phyloP scores from a whole-genome alignment of 30 jellyfish, hydroid and myxozoan genomes.

The Phacellophora camtschatica region DNA sequence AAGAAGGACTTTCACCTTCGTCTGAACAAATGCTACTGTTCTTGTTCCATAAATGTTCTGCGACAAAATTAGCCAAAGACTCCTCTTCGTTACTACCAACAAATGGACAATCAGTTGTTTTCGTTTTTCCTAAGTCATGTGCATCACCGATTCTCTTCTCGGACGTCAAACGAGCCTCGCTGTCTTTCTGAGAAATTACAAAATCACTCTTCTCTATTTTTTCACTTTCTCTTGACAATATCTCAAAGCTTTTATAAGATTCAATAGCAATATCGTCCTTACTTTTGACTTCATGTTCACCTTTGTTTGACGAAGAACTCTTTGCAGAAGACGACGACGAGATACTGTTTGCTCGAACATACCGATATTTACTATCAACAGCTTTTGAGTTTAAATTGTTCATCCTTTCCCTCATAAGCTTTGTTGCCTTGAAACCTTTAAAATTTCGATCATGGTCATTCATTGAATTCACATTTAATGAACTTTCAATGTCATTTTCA shows the following conservation, averaged over 20 bases:
- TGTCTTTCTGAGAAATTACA: neutral
- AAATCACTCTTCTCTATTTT: neutral
- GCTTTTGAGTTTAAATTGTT: neutral
- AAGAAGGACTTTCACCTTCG: too few species aligned
- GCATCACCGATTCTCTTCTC: too few species aligned
- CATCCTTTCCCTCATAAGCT: constrained; percentile 16
- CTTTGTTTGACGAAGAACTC: neutral
- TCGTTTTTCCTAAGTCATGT: too few species aligned
- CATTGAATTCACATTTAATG: neutral
- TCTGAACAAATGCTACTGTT: too few species aligned
- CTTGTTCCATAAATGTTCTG: constrained; percentile 3
- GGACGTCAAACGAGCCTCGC: neutral
- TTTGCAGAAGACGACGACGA: neutral
- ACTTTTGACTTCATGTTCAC: neutral
- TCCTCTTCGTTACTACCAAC: constrained; percentile 55
- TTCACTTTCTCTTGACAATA: constrained; percentile 27
- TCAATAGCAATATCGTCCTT: constrained; percentile 2
- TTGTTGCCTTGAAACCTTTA: constrained; percentile 32
- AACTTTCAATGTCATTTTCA: neutral
- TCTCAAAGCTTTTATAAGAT: neutral
- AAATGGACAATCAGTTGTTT: constrained; percentile 12
- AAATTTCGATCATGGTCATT: neutral
- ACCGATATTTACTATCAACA: neutral
- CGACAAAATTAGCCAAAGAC: constrained; percentile 19
- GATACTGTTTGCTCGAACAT: neutral